These are phyloP conservation scores for Drosophila meridiana DNA, from an alignment of 2,888 invertebrate species.

Conservation along the genomic window DNA sequence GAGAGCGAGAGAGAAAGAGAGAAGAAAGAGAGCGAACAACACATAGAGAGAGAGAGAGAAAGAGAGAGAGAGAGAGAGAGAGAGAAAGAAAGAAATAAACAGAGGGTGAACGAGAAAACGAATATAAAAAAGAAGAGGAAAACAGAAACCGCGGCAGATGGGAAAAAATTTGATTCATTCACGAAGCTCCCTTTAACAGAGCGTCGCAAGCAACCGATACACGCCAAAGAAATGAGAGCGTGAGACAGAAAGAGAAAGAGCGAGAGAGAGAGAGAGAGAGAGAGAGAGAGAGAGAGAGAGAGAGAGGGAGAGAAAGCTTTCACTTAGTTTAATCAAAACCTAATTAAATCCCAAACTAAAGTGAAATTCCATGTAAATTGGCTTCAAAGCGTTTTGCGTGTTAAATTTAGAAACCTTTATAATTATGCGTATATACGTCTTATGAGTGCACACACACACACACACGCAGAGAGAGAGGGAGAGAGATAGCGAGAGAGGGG, in stretches of 20 bases:
- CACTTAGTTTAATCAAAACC: slow-evolving; percentile 8
- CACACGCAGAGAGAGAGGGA: background rate
- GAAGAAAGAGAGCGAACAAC: background rate
- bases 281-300: background rate
- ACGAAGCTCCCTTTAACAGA: too few species aligned
- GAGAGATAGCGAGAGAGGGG: background rate
- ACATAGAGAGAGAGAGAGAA: background rate
- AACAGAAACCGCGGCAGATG: too few species aligned
- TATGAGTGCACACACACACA: slow-evolving; percentile 2
- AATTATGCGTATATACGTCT: slow-evolving; percentile 26
- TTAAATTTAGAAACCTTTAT: slow-evolving; percentile 33
- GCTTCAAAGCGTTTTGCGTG: slow-evolving; percentile 23
- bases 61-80: background rate
- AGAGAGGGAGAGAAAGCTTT: background rate
- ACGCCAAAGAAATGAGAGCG: background rate
- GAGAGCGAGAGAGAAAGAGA: background rate
- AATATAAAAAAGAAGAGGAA: too few species aligned
- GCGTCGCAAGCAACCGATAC: too few species aligned
- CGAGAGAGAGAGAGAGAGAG: background rate
- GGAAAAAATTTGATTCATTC: too few species aligned
- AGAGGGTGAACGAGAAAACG: background rate
- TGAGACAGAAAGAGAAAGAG: background rate
- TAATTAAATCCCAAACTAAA: slow-evolving; percentile 7
- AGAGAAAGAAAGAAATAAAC: background rate
- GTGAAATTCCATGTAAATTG: slow-evolving; percentile 23